Percentiles rank a stretch among this genome's conserved stretches.
These are phyloP conservation scores for Drosophila kohkoa DNA, from an alignment of 1,140 invertebrate species.

Conservation along the genomic window DNA sequence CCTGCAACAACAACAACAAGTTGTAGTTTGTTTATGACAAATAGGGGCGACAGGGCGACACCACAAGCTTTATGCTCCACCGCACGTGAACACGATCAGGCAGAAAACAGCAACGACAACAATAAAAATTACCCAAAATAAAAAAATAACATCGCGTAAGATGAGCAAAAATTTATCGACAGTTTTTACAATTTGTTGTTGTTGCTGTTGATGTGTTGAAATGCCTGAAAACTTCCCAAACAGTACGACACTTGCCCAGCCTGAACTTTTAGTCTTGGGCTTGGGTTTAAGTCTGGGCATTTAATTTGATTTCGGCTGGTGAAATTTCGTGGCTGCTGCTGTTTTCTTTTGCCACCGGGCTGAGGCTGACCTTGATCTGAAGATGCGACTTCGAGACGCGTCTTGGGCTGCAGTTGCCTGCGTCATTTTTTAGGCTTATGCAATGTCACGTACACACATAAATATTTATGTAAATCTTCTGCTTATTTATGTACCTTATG, in stretches of 20 bases:
- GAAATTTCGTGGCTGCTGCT: conserved; percentile 50
- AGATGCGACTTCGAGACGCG: conserved; percentile 29
- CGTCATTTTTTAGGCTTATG: conserved; percentile 43
- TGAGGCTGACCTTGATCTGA: conserved; percentile 62
- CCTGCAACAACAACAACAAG: not conserved
- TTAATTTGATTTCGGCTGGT: conserved; percentile 49
- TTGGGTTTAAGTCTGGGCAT: conserved; percentile 10
- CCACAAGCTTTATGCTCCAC: conserved; percentile 24
- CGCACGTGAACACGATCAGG: conserved; percentile 38
- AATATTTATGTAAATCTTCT: conserved; percentile 49
- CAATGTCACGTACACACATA: conserved; percentile 50
- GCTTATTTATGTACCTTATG: conserved; percentile 55
- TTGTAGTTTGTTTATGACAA: conserved; percentile 5
- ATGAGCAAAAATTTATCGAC: conserved; percentile 26
- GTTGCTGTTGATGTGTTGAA: conserved; percentile 19
- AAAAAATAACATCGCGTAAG: not conserved
- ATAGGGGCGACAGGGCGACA: conserved; percentile 12
- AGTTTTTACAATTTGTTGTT: conserved; percentile 17
- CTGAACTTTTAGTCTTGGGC: not conserved
- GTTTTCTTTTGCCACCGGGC: conserved; percentile 37
- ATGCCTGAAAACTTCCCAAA: conserved; percentile 37
- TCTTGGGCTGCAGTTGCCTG: conserved; percentile 34
- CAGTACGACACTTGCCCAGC: not conserved
- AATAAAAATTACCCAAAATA: not conserved
- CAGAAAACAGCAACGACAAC: conserved; percentile 16